Conservation (phyloP, 64 coral and sea anemone species). For the Stichodactyla mertensii region DNA sequence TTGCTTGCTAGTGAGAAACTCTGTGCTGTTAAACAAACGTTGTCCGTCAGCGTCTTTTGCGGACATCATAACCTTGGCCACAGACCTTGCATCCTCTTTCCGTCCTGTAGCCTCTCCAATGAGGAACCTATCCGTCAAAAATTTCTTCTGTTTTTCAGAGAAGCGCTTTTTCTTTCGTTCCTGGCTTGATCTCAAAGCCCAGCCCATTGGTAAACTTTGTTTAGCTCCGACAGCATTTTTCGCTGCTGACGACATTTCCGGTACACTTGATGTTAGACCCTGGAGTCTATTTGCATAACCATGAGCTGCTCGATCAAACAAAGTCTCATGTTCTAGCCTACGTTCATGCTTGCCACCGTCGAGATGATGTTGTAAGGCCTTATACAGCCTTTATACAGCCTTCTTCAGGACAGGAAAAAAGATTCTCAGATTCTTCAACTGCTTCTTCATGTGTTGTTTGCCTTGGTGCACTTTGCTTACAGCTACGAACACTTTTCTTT, state of each 20-base stretch:
- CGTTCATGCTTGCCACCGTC: no score
- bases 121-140: no score
- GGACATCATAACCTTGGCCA: background rate
- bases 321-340: no score
- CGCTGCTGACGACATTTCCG: background rate
- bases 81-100: no score
- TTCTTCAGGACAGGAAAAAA: slow-evolving; percentile 20
- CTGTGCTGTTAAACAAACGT: background rate
- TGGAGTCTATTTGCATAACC: background rate
- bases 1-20: slow-evolving; percentile 4
- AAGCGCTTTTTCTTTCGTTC: background rate
- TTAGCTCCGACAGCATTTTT: background rate
- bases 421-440: background rate
- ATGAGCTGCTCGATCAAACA: no score
- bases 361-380: background rate
- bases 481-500: background rate
- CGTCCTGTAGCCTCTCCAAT: no score
- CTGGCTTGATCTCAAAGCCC: slow-evolving; percentile 26
- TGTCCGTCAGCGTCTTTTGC: background rate
- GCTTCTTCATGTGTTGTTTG: background rate
- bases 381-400: slow-evolving; percentile 16
- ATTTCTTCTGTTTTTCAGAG: no score
- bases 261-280: slow-evolving; percentile 1
- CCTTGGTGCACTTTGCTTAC: background rate
- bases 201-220: slow-evolving; percentile 19